phyloP scores from a whole-genome alignment of 2,113 vertebrate species.

The Oreocharis arfaki region DNA sequence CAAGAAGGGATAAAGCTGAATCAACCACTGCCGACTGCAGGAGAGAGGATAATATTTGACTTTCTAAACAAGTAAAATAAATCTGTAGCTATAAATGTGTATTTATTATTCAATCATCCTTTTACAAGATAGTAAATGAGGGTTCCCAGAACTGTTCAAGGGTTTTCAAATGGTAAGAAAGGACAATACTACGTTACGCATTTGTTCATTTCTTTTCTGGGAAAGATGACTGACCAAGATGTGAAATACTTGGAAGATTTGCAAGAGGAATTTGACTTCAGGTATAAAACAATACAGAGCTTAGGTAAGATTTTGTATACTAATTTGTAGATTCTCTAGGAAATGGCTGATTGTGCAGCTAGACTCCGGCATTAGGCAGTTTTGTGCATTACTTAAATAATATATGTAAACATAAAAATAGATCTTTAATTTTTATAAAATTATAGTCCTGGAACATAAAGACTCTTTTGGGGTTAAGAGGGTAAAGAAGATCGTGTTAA shows the following conservation, averaged over 20 bases:
- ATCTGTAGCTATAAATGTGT: not conserved
- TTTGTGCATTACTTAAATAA: not conserved
- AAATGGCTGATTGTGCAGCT: not conserved
- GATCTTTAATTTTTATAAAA: not conserved
- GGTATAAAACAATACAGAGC: slow-evolving; percentile 93
- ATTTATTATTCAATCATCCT: not conserved
- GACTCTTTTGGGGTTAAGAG: not conserved
- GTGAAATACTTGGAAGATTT: slow-evolving; percentile 94
- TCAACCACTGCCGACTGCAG: not conserved
- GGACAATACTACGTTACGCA: not conserved
- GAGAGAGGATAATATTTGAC: not conserved
- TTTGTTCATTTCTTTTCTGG: not conserved
- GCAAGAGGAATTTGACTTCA: slow-evolving; percentile 97
- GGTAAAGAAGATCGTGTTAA: not conserved
- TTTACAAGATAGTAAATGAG: not conserved
- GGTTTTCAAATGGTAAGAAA: not conserved
- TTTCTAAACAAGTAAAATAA: not conserved
- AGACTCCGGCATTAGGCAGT: fast-evolving
- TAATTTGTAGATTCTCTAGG: not conserved
- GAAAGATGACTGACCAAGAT: slow-evolving; percentile 92
- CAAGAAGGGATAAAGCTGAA: not conserved
- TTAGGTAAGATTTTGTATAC: slow-evolving; percentile 78
- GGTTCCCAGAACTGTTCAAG: not conserved
- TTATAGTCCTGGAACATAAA: not conserved
- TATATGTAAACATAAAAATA: not conserved